Conservation (phyloP, 2,113 vertebrate genomes). For the Tricholaema leucomelas region DNA sequence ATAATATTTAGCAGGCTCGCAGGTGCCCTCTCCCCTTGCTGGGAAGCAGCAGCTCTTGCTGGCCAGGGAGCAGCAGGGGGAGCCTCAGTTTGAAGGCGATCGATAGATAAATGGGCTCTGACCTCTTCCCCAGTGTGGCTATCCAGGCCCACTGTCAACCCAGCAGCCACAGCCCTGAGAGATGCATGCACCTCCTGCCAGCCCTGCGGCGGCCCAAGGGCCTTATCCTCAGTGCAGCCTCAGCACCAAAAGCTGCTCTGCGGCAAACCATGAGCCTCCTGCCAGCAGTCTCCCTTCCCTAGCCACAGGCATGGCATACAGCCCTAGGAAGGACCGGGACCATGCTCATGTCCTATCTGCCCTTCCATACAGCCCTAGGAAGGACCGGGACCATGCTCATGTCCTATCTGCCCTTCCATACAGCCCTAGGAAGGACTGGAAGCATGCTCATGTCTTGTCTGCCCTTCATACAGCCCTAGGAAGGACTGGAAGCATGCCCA, state of each 20-base stretch:
- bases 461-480: no score
- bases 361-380: no score
- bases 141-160: not conserved
- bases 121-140: not conserved
- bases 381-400: not conserved
- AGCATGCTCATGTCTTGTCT: no score
- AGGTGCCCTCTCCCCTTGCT: not conserved
- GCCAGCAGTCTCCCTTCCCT: not conserved
- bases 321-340: no score
- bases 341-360: not conserved
- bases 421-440: no score
- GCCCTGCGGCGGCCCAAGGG: not conserved
- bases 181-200: accelerated
- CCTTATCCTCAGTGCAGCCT: not conserved
- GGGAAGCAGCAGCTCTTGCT: not conserved
- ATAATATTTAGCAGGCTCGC: constrained; percentile 58
- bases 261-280: accelerated
- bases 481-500: no score
- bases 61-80: not conserved
- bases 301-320: not conserved
- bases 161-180: not conserved
- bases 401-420: no score
- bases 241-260: not conserved
- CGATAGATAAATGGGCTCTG: not conserved
- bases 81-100: not conserved